These are phyloP conservation scores for Microtus pennsylvanicus DNA, from an alignment of 2,113 vertebrate genomes.

Conservation along the genomic window DNA sequence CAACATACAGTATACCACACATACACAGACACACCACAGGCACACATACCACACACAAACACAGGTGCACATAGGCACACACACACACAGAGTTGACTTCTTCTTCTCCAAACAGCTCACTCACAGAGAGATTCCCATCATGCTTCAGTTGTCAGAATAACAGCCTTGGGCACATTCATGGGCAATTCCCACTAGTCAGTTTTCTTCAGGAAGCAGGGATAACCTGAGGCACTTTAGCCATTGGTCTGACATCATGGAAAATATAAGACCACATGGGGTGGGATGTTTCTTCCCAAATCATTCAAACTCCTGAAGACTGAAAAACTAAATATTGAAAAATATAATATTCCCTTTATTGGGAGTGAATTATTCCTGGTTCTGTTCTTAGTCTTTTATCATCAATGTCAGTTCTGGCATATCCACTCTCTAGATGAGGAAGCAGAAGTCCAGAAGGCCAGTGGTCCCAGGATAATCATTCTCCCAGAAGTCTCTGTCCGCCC, in stretches of 20 bases:
- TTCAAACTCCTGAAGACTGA: neutral
- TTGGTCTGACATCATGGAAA: neutral
- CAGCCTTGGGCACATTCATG: accelerated
- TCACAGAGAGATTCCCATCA: neutral
- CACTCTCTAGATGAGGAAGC: neutral
- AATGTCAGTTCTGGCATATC: neutral
- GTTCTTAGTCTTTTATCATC: neutral
- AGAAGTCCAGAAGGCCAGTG: neutral
- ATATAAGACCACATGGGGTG: neutral
- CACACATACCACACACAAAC: accelerated
- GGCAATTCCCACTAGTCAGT: neutral
- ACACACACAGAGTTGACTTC: neutral
- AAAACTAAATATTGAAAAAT: neutral
- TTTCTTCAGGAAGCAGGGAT: neutral
- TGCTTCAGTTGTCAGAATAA: neutral
- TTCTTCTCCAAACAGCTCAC: neutral
- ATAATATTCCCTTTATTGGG: neutral
- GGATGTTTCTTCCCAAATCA: neutral
- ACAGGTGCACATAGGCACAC: too few relatives aligned
- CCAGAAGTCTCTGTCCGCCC: neutral
- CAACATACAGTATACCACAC: neutral
- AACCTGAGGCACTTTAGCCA: neutral
- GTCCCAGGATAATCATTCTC: neutral
- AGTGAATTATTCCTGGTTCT: neutral
- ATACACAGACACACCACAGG: neutral